A percentile compares a stretch with the other conserved stretches of the same genome.
These are phyloP conservation scores for Bradypodion ventrale DNA, from an alignment of 2,797 vertebrate genomes.

Conservation along the genomic window DNA sequence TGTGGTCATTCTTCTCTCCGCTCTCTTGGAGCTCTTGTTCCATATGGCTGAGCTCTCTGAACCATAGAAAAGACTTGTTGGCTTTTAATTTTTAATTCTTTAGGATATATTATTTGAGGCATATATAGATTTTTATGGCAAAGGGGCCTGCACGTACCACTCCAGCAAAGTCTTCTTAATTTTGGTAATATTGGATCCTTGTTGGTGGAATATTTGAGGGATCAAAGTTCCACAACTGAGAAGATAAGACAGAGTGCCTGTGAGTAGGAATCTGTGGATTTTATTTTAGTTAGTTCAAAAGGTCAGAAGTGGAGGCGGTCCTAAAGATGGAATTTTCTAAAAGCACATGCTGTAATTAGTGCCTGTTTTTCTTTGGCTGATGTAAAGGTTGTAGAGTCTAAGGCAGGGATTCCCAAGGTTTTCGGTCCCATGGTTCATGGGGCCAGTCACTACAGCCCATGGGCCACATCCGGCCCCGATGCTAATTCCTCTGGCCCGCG, in stretches of 20 bases:
- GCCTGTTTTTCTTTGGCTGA: too few relatives aligned
- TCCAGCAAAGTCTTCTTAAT: neutral
- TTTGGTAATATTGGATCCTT: neutral
- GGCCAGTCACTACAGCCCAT: too few relatives aligned
- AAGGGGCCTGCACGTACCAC: neutral
- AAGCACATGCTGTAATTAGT: neutral
- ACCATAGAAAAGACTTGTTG: neutral
- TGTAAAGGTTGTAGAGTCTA: too few relatives aligned
- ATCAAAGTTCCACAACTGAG: neutral
- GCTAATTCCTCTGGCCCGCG: too few relatives aligned
- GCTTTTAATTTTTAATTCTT: conserved; percentile 5
- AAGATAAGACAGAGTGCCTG: neutral
- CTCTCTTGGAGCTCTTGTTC: neutral
- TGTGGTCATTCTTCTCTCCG: neutral
- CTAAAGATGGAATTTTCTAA: conserved; percentile 1
- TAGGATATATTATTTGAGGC: neutral
- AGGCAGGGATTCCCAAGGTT: too few relatives aligned
- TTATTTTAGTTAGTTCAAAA: conserved; percentile 8
- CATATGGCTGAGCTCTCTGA: neutral
- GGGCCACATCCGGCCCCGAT: too few relatives aligned
- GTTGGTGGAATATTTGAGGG: neutral
- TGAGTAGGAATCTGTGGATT: neutral
- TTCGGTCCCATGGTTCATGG: too few relatives aligned
- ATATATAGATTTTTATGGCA: neutral
- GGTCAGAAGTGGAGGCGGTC: neutral